phyloP scores from a whole-genome alignment of 2,113 vertebrate species.

The Atrichornis clamosus region DNA sequence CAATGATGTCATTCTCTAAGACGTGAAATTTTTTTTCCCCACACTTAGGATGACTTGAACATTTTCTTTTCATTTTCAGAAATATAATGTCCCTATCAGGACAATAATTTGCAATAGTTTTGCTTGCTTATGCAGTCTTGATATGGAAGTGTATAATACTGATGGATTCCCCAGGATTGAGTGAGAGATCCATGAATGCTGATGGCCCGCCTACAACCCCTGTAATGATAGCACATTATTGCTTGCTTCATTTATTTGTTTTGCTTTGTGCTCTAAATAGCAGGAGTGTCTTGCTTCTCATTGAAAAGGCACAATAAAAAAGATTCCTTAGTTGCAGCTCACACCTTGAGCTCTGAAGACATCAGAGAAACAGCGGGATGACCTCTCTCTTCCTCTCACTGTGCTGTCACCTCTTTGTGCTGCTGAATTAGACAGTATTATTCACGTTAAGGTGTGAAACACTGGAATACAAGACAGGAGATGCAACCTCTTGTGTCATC shows the following conservation, averaged over 20 bases:
- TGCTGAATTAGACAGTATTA: neutral
- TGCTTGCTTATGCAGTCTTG: neutral
- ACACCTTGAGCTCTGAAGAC: neutral
- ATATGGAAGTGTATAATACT: neutral
- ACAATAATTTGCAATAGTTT: neutral
- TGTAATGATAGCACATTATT: neutral
- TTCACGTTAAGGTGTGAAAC: neutral
- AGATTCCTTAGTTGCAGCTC: neutral
- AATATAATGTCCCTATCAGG: neutral
- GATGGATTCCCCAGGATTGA: neutral
- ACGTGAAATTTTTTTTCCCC: neutral
- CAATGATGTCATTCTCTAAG: conserved; percentile 10
- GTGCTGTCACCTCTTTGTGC: neutral
- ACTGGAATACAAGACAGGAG: neutral
- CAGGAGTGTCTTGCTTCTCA: neutral
- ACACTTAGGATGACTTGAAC: neutral
- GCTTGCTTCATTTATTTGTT: neutral
- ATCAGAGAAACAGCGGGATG: neutral
- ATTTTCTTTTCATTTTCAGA: neutral
- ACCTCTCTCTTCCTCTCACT: neutral
- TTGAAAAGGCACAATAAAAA: neutral
- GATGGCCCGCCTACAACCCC: neutral
- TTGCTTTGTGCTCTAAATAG: neutral
- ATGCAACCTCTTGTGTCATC: neutral
- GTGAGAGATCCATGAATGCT: neutral